A percentile compares a stretch with the other conserved stretches of the same genome.
Conservation (phyloP, 2,113 vertebrate genomes). For the Oophaga pumilio region DNA sequence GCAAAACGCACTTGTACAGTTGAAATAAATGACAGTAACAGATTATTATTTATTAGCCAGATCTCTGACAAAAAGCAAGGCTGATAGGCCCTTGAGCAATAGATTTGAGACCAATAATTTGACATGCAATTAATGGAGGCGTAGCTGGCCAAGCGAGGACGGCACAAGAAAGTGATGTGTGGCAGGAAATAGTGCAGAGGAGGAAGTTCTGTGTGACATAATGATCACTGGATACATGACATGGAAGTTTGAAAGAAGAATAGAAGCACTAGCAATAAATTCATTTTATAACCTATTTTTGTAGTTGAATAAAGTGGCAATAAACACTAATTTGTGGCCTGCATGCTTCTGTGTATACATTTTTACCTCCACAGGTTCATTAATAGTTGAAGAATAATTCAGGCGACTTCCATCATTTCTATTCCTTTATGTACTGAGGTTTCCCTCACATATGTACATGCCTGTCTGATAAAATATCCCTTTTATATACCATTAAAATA, state of each 20-base stretch:
- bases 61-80: constrained; percentile 62
- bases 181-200: constrained; percentile 17
- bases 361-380: constrained; percentile 37
- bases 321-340: constrained; percentile 70
- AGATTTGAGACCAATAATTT: constrained; percentile 23
- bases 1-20: constrained; percentile 37
- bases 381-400: constrained; percentile 18
- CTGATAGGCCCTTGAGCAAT: constrained; percentile 16
- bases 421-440: constrained; percentile 1
- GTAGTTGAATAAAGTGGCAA: constrained; percentile 57
- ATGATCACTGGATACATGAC: constrained; percentile 33
- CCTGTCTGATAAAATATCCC: constrained; percentile 38
- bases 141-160: not conserved
- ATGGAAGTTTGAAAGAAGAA: constrained; percentile 48
- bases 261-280: constrained; percentile 48
- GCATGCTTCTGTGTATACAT: constrained; percentile 79
- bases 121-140: not conserved
- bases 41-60: constrained; percentile 67
- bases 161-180: constrained; percentile 25
- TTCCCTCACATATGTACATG: constrained; percentile 16
- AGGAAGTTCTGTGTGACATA: constrained; percentile 25
- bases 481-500: constrained; percentile 51
- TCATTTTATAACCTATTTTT: constrained; percentile 58
- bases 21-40: constrained; percentile 64
- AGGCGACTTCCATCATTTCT: constrained; percentile 6